Conservation (phyloP, 2,113 vertebrate species). For the Muntiacus muntjak region DNA sequence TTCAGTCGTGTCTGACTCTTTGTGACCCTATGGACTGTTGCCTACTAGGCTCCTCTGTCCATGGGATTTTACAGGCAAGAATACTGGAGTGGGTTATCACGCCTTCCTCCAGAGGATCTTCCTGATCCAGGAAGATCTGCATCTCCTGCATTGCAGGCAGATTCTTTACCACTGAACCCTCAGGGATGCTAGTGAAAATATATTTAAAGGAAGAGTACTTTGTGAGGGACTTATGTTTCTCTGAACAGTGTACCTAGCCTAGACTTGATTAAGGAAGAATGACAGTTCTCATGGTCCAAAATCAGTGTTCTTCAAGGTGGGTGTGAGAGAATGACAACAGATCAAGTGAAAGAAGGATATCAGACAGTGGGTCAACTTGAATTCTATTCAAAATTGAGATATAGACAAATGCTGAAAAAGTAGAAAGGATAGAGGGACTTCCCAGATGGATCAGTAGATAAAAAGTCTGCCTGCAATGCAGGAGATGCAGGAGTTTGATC, state of each 20-base stretch:
- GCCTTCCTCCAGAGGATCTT: background rate
- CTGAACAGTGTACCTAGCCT: background rate
- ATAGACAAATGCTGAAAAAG: background rate
- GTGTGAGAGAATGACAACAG: background rate
- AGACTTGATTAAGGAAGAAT: background rate
- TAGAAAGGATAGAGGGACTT: background rate
- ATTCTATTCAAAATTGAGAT: background rate
- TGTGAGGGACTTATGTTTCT: background rate
- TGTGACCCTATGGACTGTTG: background rate
- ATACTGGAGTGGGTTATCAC: background rate
- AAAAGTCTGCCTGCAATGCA: background rate
- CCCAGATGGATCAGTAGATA: background rate
- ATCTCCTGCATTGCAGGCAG: background rate
- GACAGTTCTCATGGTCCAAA: background rate
- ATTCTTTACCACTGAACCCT: background rate
- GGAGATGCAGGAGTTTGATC: background rate
- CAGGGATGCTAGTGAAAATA: background rate
- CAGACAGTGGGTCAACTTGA: background rate
- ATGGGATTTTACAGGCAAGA: background rate
- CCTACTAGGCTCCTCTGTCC: background rate
- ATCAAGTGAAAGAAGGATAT: background rate
- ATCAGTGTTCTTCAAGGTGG: background rate
- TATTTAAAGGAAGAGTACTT: background rate
- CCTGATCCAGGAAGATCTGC: background rate
- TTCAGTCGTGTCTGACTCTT: background rate